These are phyloP conservation scores for Corvus moneduloides DNA, from an alignment of 2,113 vertebrate species.

Conservation along the genomic window DNA sequence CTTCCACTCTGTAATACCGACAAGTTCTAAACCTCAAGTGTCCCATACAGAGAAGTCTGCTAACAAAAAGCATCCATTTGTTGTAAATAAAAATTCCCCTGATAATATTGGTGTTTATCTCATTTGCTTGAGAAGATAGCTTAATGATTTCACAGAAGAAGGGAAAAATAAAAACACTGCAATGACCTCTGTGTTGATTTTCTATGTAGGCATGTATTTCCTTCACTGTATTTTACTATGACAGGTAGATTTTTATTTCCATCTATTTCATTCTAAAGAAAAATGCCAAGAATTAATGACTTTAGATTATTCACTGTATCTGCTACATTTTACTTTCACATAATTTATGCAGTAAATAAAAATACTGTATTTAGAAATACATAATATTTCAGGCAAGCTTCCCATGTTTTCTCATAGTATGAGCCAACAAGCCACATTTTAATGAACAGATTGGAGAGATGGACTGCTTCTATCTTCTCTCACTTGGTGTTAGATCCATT, in stretches of 20 bases:
- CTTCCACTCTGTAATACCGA: neutral
- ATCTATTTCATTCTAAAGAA: neutral
- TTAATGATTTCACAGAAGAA: neutral
- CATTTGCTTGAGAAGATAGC: neutral
- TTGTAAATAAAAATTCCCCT: neutral
- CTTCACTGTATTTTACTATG: neutral
- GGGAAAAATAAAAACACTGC: neutral
- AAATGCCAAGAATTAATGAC: neutral
- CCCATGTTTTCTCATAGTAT: neutral
- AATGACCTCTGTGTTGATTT: neutral
- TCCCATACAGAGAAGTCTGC: neutral
- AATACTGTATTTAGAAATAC: neutral
- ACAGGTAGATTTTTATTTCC: neutral
- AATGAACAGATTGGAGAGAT: neutral
- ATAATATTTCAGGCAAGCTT: neutral
- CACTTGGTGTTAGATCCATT: neutral
- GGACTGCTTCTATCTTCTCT: neutral
- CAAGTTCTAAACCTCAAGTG: neutral
- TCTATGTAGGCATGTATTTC: neutral
- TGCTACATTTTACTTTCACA: neutral
- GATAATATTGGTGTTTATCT: neutral
- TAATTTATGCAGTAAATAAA: neutral
- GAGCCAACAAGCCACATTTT: neutral
- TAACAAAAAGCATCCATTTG: neutral
- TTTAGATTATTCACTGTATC: neutral